Conservation (phyloP, 2,888 invertebrate genomes). For the Synanthedon myopaeformis region DNA sequence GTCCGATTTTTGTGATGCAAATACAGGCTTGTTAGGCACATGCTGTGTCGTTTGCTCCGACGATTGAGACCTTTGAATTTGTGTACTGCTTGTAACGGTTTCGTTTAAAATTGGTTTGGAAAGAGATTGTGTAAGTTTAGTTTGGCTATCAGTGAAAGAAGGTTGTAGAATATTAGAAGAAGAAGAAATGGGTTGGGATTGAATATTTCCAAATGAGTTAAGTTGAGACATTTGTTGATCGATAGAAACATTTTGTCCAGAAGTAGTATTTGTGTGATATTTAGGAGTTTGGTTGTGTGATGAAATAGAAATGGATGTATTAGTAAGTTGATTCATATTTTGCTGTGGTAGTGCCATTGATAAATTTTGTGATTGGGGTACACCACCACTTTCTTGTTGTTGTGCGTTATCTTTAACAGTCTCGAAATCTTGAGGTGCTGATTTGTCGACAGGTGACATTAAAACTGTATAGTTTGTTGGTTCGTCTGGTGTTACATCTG, state of each 20-base stretch:
- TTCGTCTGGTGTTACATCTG: conserved; percentile 58
- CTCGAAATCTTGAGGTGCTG: conserved; percentile 26
- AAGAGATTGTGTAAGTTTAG: conserved; percentile 16
- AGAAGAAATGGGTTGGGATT: conserved; percentile 19
- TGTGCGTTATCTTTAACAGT: conserved; percentile 18
- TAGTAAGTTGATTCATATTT: conserved; percentile 11
- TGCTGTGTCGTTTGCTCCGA: conserved; percentile 28
- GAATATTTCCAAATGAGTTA: conserved; percentile 19
- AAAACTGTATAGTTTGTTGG: conserved; percentile 18
- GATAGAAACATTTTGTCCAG: conserved; percentile 23
- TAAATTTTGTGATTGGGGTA: conserved; percentile 14
- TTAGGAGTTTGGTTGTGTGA: conserved; percentile 26
- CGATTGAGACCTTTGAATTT: conserved; percentile 30
- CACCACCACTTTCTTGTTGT: conserved; percentile 19
- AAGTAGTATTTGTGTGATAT: conserved; percentile 18
- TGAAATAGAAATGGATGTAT: conserved; percentile 6
- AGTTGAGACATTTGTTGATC: conserved; percentile 28
- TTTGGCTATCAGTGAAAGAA: conserved; percentile 26
- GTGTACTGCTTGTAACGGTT: conserved; percentile 18
- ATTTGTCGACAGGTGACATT: conserved; percentile 29
- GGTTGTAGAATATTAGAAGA: conserved; percentile 19
- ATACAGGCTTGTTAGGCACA: conserved; percentile 29
- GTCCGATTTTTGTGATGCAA: conserved; percentile 40
- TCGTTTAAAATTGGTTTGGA: conserved; percentile 25
- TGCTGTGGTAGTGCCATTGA: conserved; percentile 9